These are phyloP conservation scores for Griposia aprilina DNA, from an alignment of 2,888 invertebrate genomes.

Conservation along the genomic window DNA sequence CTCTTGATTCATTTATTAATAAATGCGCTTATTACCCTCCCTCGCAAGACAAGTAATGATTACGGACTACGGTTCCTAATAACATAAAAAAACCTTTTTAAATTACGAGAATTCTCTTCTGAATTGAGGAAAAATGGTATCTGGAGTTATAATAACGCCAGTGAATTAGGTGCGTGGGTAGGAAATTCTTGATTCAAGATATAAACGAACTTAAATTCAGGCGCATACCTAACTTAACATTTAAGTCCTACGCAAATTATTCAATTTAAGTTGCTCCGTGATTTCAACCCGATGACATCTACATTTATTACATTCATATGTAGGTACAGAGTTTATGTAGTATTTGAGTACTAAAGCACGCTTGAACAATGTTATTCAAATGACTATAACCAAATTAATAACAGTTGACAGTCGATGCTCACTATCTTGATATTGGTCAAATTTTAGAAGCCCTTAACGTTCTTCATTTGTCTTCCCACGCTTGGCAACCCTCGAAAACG, in stretches of 20 bases:
- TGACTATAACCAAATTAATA: neutral
- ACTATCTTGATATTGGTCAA: constrained; percentile 15
- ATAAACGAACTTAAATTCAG: constrained; percentile 54
- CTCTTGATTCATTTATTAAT: constrained; percentile 24
- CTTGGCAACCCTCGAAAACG: neutral
- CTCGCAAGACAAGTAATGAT: constrained; percentile 41
- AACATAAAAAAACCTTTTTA: constrained; percentile 48
- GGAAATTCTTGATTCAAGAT: constrained; percentile 40
- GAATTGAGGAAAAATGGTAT: constrained; percentile 52
- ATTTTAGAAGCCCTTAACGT: neutral
- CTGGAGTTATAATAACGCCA: constrained; percentile 39
- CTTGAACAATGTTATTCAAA: neutral
- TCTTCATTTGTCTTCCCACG: constrained; percentile 15
- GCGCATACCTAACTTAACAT: constrained; percentile 41
- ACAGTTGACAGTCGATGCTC: neutral
- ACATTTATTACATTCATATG: neutral
- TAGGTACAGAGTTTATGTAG: neutral
- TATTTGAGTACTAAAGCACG: neutral
- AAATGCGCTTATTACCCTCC: constrained; percentile 14
- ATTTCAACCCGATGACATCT: constrained; percentile 16
- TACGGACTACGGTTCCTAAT: constrained; percentile 42
- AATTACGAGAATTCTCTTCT: constrained; percentile 41
- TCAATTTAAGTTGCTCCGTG: constrained; percentile 55
- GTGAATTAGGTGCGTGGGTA: constrained; percentile 41
- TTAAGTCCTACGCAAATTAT: constrained; percentile 57